Conservation (phyloP, 2,888 invertebrate genomes). For the Myathropa florea region DNA sequence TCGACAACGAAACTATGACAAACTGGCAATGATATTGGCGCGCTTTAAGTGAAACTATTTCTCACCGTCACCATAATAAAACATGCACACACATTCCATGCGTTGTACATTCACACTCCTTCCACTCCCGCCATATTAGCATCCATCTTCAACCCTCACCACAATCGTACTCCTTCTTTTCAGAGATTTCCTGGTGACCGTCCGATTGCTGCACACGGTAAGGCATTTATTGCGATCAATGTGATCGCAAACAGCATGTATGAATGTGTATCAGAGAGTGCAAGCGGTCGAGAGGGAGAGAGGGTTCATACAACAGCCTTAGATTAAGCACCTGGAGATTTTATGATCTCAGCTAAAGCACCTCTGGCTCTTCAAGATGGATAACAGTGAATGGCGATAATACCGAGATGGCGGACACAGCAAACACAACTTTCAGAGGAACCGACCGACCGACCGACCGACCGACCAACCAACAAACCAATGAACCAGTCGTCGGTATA, state of each 20-base stretch:
- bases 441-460: slow-evolving; percentile 27
- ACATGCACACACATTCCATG: slow-evolving; percentile 64
- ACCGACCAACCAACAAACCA: slow-evolving; percentile 1
- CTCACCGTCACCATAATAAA: slow-evolving; percentile 67
- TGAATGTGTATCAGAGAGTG: slow-evolving; percentile 10
- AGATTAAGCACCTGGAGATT: slow-evolving; percentile 70
- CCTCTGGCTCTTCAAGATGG: slow-evolving; percentile 63
- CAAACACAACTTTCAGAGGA: slow-evolving; percentile 60
- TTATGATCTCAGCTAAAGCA: slow-evolving; percentile 65
- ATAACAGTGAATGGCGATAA: slow-evolving; percentile 69
- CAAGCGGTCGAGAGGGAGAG: neutral
- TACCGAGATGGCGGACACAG: slow-evolving; percentile 61
- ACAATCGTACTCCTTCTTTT: slow-evolving; percentile 46
- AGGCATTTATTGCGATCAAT: slow-evolving; percentile 55
- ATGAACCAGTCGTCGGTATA: slow-evolving; percentile 10
- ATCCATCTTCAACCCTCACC: slow-evolving; percentile 53
- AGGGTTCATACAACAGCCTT: slow-evolving; percentile 45
- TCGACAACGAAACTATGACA: slow-evolving; percentile 63
- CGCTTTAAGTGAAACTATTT: slow-evolving; percentile 68
- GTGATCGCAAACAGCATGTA: slow-evolving; percentile 14
- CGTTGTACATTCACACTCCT: slow-evolving; percentile 8
- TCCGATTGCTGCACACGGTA: slow-evolving; percentile 44
- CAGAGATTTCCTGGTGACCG: slow-evolving; percentile 67
- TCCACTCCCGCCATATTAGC: slow-evolving; percentile 29
- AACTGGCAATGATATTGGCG: slow-evolving; percentile 66